Conservation (phyloP, 1,140 invertebrate genomes). For the Drosophila melanogaster region DNA sequence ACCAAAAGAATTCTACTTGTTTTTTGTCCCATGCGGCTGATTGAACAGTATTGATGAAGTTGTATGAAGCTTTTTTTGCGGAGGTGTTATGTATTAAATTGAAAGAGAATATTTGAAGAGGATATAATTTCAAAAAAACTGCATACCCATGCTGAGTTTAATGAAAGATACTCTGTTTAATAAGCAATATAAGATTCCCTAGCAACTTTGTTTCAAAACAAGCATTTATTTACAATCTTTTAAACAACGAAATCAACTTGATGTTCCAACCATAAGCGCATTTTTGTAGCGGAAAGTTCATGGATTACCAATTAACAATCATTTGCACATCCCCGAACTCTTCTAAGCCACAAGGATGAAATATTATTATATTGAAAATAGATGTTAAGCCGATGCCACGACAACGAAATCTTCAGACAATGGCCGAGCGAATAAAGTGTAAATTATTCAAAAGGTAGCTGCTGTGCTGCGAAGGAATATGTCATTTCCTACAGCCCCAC, state of each 20-base stretch:
- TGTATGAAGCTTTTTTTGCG: constrained; percentile 23
- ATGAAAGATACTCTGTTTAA: not conserved
- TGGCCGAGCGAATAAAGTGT: constrained; percentile 61
- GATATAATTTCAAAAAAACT: constrained; percentile 9
- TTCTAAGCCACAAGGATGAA: constrained; percentile 13
- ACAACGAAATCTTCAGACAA: constrained; percentile 68
- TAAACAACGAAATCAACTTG: constrained; percentile 6
- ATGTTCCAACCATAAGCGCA: constrained; percentile 20
- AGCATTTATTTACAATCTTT: not conserved
- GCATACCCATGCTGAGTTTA: not conserved
- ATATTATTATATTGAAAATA: constrained; percentile 7
- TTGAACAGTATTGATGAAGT: constrained; percentile 50
- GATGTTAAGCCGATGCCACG: constrained; percentile 36
- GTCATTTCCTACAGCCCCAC: constrained; percentile 37
- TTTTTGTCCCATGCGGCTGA: constrained; percentile 26
- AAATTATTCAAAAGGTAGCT: constrained; percentile 81
- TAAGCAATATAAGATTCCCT: not conserved
- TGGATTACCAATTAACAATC: constrained; percentile 61
- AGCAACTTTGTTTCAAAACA: constrained; percentile 24
- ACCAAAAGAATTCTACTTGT: constrained; percentile 9
- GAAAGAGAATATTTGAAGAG: constrained; percentile 6
- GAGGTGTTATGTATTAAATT: constrained; percentile 11
- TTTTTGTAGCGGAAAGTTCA: constrained; percentile 38
- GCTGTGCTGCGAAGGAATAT: constrained; percentile 58
- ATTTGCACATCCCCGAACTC: constrained; percentile 21